Percentiles rank a stretch among this genome's conserved stretches.
Conservation (phyloP, 1,140 invertebrate species). For the Mizuhopecten yessoensis region DNA sequence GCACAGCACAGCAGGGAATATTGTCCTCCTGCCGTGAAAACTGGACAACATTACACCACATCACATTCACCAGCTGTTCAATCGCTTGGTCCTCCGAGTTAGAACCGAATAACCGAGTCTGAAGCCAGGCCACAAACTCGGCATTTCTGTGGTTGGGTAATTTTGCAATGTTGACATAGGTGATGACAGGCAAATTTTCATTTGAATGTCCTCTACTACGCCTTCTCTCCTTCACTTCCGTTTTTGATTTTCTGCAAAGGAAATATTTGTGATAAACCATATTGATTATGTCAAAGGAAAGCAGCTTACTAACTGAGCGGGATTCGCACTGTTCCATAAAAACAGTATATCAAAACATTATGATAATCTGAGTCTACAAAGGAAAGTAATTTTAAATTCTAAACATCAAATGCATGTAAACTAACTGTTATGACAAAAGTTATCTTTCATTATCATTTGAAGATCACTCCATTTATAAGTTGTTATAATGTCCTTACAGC, state of each 20-base stretch:
- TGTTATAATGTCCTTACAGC: no score
- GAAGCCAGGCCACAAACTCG: constrained; percentile 70
- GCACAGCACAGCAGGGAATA: constrained; percentile 76
- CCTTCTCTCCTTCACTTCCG: background rate
- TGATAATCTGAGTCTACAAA: no score
- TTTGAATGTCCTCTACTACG: background rate
- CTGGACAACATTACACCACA: constrained; percentile 80
- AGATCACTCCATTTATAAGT: no score
- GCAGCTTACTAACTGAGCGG: no score
- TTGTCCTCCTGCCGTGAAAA: constrained; percentile 67
- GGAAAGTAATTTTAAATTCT: no score
- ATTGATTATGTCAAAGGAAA: no score
- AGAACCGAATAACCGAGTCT: constrained; percentile 66
- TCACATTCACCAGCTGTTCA: constrained; percentile 71
- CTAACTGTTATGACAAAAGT: no score
- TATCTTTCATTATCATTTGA: no score
- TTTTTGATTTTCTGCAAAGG: background rate
- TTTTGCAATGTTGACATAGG: constrained; percentile 60
- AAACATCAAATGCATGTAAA: no score
- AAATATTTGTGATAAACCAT: background rate
- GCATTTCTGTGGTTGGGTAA: constrained; percentile 66
- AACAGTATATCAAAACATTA: no score
- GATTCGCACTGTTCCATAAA: no score
- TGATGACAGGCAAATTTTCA: background rate
- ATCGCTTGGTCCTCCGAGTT: constrained; percentile 41